Conservation (phyloP, 2,113 vertebrate genomes). For the Arvicanthis niloticus region DNA sequence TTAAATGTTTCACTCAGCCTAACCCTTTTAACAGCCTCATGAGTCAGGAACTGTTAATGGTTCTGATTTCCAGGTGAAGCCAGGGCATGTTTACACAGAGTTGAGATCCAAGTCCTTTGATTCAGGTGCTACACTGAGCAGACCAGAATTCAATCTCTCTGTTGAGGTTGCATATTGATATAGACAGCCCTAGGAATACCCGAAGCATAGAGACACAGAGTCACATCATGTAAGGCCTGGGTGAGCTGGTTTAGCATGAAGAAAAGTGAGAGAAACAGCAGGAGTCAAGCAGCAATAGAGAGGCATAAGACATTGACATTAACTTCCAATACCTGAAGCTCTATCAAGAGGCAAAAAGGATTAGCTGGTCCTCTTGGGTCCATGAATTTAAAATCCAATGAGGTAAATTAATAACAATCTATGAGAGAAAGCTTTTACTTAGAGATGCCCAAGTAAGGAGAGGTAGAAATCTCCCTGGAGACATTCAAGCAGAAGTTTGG, state of each 20-base stretch:
- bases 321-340: not conserved
- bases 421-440: constrained; percentile 23
- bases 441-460: not conserved
- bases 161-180: not conserved
- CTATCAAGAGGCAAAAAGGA: not conserved
- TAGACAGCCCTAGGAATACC: not conserved
- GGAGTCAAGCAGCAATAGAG: not conserved
- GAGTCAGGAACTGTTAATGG: not conserved
- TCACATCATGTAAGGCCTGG: not conserved
- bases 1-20: not conserved
- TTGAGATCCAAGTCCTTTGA: not conserved
- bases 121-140: not conserved
- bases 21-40: not conserved
- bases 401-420: not conserved
- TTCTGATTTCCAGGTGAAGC: not conserved
- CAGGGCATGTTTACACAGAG: not conserved
- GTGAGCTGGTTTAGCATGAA: not conserved
- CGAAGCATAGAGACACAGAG: not conserved
- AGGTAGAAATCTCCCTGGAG: not conserved
- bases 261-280: not conserved
- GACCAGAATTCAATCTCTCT: accelerated
- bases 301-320: not conserved
- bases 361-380: not conserved
- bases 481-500: not conserved
- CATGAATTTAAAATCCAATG: not conserved